Evolutionary conservation across 2,888 invertebrate species (phyloP).

Genomic region (Argyresthia goedartella): DNA sequence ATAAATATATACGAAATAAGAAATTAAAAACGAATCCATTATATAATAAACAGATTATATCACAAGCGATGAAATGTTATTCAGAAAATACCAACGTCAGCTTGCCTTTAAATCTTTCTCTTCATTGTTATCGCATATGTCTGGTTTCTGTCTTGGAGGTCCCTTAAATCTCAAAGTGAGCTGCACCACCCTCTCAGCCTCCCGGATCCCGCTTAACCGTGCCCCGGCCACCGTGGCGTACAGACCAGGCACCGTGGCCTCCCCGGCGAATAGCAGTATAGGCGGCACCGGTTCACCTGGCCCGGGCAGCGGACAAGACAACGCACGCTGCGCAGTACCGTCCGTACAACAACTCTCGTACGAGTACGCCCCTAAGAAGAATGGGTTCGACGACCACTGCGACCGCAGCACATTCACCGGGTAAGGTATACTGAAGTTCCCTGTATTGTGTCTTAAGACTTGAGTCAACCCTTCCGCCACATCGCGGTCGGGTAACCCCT

Average conservation of each 20-base stretch:
- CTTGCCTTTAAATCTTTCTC: background rate
- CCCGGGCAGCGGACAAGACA: slow-evolving; percentile 76
- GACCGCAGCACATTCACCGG: slow-evolving; percentile 77
- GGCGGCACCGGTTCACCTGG: slow-evolving; percentile 75
- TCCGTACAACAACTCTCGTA: slow-evolving; percentile 51
- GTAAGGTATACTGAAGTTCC: slow-evolving; percentile 74
- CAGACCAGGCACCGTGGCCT: slow-evolving; percentile 82
- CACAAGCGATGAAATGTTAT: too few relatives aligned
- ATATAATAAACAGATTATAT: too few relatives aligned
- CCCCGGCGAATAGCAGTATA: slow-evolving; percentile 83
- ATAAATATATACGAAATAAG: too few relatives aligned
- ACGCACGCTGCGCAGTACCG: slow-evolving; percentile 46
- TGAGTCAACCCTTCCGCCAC: slow-evolving; percentile 75
- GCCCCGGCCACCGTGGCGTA: slow-evolving; percentile 84
- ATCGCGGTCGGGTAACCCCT: slow-evolving; percentile 75
- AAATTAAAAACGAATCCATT: too few relatives aligned
- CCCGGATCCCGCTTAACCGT: slow-evolving; percentile 81
- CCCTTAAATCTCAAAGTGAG: slow-evolving; percentile 68
- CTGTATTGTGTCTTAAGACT: slow-evolving; percentile 72
- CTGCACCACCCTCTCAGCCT: slow-evolving; percentile 80
- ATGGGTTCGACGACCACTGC: slow-evolving; percentile 80
- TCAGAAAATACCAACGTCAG: too few relatives aligned
- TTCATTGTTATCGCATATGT: background rate
- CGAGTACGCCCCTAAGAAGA: slow-evolving; percentile 79
- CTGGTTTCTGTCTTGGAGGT: slow-evolving; percentile 34